phyloP scores from a whole-genome alignment of 2,888 invertebrate species.

The Clanis bilineata region DNA sequence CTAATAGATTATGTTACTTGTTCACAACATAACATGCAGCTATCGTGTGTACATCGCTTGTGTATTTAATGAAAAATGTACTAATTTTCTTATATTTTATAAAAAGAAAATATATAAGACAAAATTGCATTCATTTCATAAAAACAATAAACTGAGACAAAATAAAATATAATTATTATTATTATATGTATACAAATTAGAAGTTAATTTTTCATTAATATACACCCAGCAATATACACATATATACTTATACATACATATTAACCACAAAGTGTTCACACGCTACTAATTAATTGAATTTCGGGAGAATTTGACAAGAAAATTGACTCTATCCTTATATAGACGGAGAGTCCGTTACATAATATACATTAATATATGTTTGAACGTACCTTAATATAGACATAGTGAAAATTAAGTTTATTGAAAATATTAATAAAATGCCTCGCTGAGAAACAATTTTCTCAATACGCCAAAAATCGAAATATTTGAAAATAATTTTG shows the following conservation, averaged over 20 bases:
- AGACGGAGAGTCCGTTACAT: conserved; percentile 13
- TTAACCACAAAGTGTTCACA: conserved; percentile 48
- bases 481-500: not conserved
- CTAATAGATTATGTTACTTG: conserved; percentile 2
- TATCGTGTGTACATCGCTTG: not conserved
- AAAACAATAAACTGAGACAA: not conserved
- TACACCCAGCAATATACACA: conserved; percentile 36
- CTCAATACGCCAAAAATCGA: not conserved
- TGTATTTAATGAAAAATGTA: conserved; percentile 5
- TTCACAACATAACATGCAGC: conserved; percentile 9
- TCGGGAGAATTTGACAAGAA: conserved; percentile 82
- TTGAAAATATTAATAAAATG: not conserved
- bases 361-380: conserved; percentile 7
- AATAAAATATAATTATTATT: no score
- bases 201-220: conserved; percentile 14
- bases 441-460: not conserved
- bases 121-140: not conserved
- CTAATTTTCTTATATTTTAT: no score
- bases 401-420: conserved; percentile 5
- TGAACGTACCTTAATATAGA: conserved; percentile 9
- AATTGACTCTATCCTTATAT: conserved; percentile 29
- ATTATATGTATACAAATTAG: not conserved
- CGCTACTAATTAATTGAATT: conserved; percentile 80
- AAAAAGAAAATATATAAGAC: not conserved
- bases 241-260: conserved; percentile 39